A percentile compares a stretch with the other conserved stretches of the same genome.
Evolutionary conservation across 2,888 invertebrate genomes (phyloP).

Genomic region (Strigamia crassipes): DNA sequence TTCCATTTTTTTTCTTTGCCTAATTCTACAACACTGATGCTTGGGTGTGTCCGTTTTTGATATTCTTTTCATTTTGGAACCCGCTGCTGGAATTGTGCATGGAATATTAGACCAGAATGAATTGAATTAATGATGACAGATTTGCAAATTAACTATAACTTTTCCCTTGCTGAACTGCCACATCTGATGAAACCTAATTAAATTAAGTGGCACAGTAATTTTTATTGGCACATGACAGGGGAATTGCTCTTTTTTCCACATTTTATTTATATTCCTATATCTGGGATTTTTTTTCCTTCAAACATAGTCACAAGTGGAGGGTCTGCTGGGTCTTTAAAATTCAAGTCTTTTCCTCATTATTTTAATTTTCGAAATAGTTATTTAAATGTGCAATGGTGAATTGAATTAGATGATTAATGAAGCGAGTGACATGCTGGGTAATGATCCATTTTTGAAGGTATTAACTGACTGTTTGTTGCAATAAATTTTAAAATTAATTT

Average conservation of each 20-base stretch:
- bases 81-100: constrained; percentile 15
- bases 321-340: neutral
- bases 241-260: neutral
- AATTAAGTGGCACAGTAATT: constrained; percentile 27
- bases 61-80: neutral
- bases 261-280: constrained; percentile 3
- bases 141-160: constrained; percentile 30
- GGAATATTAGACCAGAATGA: constrained; percentile 1
- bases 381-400: constrained; percentile 12
- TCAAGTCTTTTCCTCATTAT: neutral
- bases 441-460: constrained; percentile 22
- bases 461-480: constrained; percentile 10
- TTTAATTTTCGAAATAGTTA: constrained; percentile 5
- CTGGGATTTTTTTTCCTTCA: neutral
- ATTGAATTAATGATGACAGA: constrained; percentile 30
- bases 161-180: constrained; percentile 30
- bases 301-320: neutral
- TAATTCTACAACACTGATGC: neutral
- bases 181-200: constrained; percentile 30
- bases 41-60: constrained; percentile 6
- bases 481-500: neutral
- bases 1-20: neutral
- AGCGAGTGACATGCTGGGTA: constrained; percentile 7
- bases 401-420: constrained; percentile 16
- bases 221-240: constrained; percentile 7